Evolutionary conservation across 2,888 invertebrate genomes (phyloP).

Genomic region (Ectemnius lituratus): DNA sequence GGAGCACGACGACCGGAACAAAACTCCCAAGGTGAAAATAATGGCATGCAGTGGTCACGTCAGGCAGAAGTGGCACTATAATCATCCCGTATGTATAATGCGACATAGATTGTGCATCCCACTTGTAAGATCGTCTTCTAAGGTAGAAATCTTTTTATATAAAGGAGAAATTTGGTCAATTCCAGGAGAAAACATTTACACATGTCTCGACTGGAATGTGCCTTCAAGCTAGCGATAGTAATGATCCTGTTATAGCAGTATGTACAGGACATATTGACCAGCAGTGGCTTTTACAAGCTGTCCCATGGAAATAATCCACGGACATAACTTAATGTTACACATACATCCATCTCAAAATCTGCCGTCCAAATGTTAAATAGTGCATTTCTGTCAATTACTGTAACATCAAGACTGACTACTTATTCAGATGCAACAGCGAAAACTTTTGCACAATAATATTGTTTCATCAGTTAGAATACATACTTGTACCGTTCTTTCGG

Average conservation of each 20-base stretch:
- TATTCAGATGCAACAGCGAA: no score
- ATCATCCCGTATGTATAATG: slow-evolving; percentile 74
- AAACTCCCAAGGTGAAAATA: slow-evolving; percentile 83
- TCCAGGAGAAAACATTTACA: slow-evolving; percentile 78
- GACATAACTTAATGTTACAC: no score
- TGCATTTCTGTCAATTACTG: not conserved
- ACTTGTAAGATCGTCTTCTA: not conserved
- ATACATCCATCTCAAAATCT: no score
- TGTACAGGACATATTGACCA: slow-evolving; percentile 82
- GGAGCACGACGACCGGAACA: slow-evolving; percentile 78
- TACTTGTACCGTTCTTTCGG: no score
- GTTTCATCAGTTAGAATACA: no score
- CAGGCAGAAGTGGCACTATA: slow-evolving; percentile 86
- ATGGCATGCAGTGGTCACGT: slow-evolving; percentile 84
- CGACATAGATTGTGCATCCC: not conserved
- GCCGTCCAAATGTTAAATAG: not conserved
- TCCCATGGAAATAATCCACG: slow-evolving; percentile 82
- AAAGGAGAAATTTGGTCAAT: not conserved
- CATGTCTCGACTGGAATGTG: slow-evolving; percentile 81
- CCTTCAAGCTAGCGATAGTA: slow-evolving; percentile 79
- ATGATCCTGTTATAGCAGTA: slow-evolving; percentile 81
- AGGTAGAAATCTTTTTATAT: slow-evolving; percentile 46
- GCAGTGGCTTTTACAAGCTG: slow-evolving; percentile 84
- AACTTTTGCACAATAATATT: no score
- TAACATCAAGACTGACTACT: no score